Conservation (phyloP, 2,113 vertebrate species). For the Tetrax tetrax region DNA sequence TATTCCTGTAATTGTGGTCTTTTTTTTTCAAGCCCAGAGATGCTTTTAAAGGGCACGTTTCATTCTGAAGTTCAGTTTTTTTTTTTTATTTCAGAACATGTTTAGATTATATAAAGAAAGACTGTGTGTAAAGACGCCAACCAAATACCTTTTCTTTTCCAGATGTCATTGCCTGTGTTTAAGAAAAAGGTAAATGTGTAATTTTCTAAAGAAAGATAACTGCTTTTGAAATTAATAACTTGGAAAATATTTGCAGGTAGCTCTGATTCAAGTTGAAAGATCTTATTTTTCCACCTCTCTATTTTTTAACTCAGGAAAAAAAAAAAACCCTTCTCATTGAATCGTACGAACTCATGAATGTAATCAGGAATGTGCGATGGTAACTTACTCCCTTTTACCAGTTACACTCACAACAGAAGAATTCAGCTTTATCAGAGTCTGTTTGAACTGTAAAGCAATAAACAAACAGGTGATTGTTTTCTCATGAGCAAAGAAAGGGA, state of each 20-base stretch:
- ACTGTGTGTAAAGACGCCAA: neutral
- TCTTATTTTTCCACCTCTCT: neutral
- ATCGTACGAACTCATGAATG: neutral
- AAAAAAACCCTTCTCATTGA: neutral
- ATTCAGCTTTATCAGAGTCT: conserved; percentile 62
- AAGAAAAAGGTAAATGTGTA: neutral
- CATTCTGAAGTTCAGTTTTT: neutral
- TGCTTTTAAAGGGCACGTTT: neutral
- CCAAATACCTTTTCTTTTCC: neutral
- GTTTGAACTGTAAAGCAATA: conserved; percentile 67
- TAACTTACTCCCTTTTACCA: conserved; percentile 23
- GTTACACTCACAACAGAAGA: conserved; percentile 44
- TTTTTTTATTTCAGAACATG: neutral
- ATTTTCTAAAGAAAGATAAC: neutral
- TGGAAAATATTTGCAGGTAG: neutral
- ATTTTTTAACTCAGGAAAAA: neutral
- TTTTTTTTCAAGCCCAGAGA: neutral
- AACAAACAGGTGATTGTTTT: conserved; percentile 69
- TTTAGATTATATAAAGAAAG: neutral
- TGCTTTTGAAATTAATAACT: neutral
- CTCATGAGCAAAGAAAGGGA: conserved; percentile 14
- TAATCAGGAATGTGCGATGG: neutral
- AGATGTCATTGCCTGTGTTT: neutral
- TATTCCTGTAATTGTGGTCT: neutral
- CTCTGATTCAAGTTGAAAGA: neutral